Evolutionary conservation across 2,888 invertebrate species (phyloP).

Genomic region (Tetragonisca angustula): DNA sequence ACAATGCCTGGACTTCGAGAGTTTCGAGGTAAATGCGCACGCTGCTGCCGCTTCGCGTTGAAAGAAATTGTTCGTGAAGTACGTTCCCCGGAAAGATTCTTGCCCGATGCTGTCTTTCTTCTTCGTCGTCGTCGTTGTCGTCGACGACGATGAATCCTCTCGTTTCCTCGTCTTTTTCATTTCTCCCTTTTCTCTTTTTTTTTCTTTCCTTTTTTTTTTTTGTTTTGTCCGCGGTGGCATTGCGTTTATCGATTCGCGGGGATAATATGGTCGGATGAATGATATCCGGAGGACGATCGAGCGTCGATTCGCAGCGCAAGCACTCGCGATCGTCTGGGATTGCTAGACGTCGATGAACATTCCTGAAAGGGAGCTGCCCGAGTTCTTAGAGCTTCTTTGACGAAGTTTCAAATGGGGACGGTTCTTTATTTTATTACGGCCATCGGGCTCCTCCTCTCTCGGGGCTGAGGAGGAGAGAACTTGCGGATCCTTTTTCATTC

Average conservation of each 20-base stretch:
- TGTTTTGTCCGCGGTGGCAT: background rate
- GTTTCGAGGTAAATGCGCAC: conserved; percentile 50
- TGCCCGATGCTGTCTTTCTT: conserved; percentile 1
- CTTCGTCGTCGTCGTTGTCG: background rate
- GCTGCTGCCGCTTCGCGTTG: conserved; percentile 6
- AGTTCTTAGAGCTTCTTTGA: conserved; percentile 20
- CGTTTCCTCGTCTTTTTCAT: background rate
- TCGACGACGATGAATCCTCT: background rate
- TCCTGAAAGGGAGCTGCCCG: background rate
- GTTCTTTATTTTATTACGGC: conserved; percentile 6
- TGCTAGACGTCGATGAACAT: conserved; percentile 16
- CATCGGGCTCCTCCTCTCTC: background rate
- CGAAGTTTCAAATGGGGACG: conserved; percentile 6
- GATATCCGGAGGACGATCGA: conserved; percentile 13
- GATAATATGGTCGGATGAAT: conserved; percentile 24
- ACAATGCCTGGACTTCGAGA: conserved; percentile 53
- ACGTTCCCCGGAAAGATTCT: conserved; percentile 30
- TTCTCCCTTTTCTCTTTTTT: background rate
- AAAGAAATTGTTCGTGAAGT: conserved; percentile 39
- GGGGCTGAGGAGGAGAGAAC: background rate
- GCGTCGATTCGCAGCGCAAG: conserved; percentile 19
- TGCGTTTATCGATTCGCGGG: conserved; percentile 24
- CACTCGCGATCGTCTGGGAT: background rate
- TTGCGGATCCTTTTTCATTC: background rate
- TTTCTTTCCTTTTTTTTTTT: too few species aligned